phyloP scores from a whole-genome alignment of 30 jellyfish, hydroid and myxozoan species.

The Catostylus mosaicus region DNA sequence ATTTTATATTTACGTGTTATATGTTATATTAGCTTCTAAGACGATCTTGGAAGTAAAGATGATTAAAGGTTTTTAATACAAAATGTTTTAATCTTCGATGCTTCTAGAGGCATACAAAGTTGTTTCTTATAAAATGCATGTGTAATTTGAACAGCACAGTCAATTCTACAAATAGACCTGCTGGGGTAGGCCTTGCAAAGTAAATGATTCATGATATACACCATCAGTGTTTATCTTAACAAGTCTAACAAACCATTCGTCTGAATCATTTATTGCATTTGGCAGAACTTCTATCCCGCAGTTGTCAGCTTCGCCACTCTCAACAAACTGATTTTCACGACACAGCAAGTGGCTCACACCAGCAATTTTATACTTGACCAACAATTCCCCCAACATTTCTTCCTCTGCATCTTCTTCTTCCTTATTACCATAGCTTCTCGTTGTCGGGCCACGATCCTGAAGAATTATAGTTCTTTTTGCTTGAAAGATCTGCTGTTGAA shows the following conservation, averaged over 20 bases:
- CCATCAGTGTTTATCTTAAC: constrained; percentile 57
- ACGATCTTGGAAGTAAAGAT: too few species aligned
- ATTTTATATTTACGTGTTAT: too few species aligned
- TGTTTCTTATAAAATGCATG: too few species aligned
- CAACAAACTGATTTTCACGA: background rate
- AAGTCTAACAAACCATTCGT: constrained; percentile 27
- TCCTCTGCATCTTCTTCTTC: background rate
- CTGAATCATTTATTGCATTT: background rate
- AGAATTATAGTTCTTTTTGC: constrained; percentile 53
- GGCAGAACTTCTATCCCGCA: constrained; percentile 29
- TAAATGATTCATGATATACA: constrained; percentile 15
- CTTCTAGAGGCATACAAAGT: too few species aligned
- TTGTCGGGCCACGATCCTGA: constrained; percentile 36
- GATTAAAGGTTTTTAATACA: too few species aligned
- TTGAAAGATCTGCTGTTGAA: constrained; percentile 65
- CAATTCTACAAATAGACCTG: constrained; percentile 1
- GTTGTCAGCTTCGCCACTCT: background rate
- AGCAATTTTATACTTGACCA: constrained; percentile 29
- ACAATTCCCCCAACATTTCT: background rate
- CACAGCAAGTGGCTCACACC: constrained; percentile 77
- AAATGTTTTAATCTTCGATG: too few species aligned
- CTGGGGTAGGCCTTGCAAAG: constrained; percentile 20
- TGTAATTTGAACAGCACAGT: too few species aligned
- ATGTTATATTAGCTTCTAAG: too few species aligned
- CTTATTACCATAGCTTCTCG: background rate